These are phyloP conservation scores for Pasiphila rectangulata DNA, from an alignment of 2,888 invertebrate genomes.

Conservation along the genomic window DNA sequence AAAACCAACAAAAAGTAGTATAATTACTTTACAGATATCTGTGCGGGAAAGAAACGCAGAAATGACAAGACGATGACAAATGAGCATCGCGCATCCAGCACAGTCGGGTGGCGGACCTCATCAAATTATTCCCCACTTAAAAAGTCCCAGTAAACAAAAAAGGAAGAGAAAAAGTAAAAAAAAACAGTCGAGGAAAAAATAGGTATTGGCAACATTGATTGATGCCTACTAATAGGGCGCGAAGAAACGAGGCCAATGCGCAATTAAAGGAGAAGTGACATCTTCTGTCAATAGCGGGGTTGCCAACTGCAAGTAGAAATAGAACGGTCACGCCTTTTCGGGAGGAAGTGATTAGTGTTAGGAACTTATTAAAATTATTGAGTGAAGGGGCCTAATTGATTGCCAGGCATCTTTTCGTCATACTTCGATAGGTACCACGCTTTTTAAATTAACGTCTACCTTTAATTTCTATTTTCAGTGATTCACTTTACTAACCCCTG, in stretches of 20 bases:
- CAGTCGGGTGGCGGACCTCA: conserved; percentile 80
- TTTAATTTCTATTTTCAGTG: too few species aligned
- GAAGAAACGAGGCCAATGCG: conserved; percentile 76
- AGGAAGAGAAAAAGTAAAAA: conserved; percentile 54
- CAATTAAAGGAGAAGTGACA: conserved; percentile 80
- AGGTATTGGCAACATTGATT: conserved; percentile 82
- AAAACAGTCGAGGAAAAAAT: conserved; percentile 76
- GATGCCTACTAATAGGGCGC: conserved; percentile 81
- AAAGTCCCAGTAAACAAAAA: conserved; percentile 80
- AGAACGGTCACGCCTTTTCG: conserved; percentile 75
- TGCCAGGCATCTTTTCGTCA: conserved; percentile 51
- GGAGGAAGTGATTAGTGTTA: conserved; percentile 78
- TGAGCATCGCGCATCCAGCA: conserved; percentile 74
- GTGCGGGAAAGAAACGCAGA: conserved; percentile 77
- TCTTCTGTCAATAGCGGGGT: conserved; percentile 75
- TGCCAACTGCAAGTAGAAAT: conserved; percentile 65
- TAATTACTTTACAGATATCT: conserved; percentile 79
- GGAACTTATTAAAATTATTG: conserved; percentile 78
- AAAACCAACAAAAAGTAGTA: conserved; percentile 68
- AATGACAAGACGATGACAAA: conserved; percentile 82
- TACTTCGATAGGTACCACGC: conserved; percentile 21
- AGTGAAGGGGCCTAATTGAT: conserved; percentile 78
- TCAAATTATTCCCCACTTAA: conserved; percentile 81
- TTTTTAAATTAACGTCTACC: conserved; percentile 36
- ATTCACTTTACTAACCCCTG: too few species aligned